Evolutionary conservation across 2,797 vertebrate species (phyloP).

Genomic region (Geotrypetes seraphini): DNA sequence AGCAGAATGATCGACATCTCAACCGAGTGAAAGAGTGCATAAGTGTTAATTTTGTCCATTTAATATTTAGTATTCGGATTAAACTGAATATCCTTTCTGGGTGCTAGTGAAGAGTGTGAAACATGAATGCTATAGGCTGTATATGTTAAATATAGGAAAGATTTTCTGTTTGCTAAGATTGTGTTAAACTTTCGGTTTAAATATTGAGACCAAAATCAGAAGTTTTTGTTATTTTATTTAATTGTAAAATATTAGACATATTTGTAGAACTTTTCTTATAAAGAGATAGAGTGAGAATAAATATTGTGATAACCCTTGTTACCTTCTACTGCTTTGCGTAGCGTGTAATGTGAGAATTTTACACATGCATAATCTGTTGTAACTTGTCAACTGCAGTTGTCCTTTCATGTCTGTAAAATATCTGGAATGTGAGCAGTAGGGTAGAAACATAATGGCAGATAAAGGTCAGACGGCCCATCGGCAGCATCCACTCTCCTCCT

Average conservation of each 20-base stretch:
- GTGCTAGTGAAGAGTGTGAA: constrained; percentile 27
- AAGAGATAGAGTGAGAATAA: constrained; percentile 33
- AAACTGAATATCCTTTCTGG: constrained; percentile 23
- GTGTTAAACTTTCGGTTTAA: constrained; percentile 39
- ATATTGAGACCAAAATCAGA: constrained; percentile 50
- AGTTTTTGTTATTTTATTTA: constrained; percentile 51
- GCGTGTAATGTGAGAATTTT: too few relatives aligned
- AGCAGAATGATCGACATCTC: too few relatives aligned
- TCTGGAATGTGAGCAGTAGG: too few relatives aligned
- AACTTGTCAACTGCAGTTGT: too few relatives aligned
- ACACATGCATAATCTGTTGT: too few relatives aligned
- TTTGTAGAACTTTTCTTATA: constrained; percentile 47
- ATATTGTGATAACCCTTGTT: constrained; percentile 18
- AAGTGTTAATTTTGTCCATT: too few relatives aligned
- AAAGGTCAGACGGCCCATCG: too few relatives aligned
- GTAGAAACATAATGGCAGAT: too few relatives aligned
- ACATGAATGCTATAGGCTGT: constrained; percentile 35
- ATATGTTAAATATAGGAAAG: constrained; percentile 32
- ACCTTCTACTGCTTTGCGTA: constrained; percentile 16
- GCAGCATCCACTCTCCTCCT: too few relatives aligned
- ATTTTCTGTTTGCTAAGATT: constrained; percentile 26
- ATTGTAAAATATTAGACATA: constrained; percentile 46
- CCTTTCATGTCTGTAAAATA: too few relatives aligned
- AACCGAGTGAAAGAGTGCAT: too few relatives aligned
- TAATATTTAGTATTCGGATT: not conserved